A percentile compares a stretch with the other conserved stretches of the same genome.
phyloP scores from a whole-genome alignment of 2,113 vertebrate genomes.

The Manacus vitellinus region DNA sequence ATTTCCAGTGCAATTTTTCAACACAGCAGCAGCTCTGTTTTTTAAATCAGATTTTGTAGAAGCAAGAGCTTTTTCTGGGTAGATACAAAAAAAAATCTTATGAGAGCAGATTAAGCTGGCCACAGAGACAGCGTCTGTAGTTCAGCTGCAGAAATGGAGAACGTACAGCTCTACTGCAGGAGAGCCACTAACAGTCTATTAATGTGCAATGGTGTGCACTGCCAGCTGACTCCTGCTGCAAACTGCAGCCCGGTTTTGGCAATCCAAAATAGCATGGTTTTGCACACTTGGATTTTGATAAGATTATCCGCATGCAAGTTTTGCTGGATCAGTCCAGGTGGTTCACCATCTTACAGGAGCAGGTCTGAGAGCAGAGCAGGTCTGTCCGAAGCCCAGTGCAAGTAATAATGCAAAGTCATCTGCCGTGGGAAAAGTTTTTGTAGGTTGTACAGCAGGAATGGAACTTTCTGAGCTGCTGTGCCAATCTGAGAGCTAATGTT shows the following conservation, averaged over 20 bases:
- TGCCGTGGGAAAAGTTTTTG: background rate
- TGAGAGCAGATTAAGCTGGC: background rate
- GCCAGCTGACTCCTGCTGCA: background rate
- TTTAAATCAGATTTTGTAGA: background rate
- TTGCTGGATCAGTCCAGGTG: background rate
- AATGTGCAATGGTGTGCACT: background rate
- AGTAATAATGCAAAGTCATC: background rate
- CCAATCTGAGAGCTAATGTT: background rate
- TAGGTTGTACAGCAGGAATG: background rate
- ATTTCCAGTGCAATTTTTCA: background rate
- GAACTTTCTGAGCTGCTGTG: background rate
- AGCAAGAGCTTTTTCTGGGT: background rate
- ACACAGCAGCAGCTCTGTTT: constrained; percentile 20
- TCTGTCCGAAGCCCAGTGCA: background rate
- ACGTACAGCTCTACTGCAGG: background rate
- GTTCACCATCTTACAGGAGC: background rate
- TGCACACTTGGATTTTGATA: background rate
- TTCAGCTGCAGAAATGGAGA: background rate
- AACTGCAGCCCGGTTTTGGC: background rate
- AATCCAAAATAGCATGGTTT: background rate
- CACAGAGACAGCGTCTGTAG: background rate
- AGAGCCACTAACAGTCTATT: background rate
- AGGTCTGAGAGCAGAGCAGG: background rate
- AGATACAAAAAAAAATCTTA: background rate
- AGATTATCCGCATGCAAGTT: background rate